Evolutionary conservation across 2,888 invertebrate species (phyloP).

Genomic region (Ethmia dodecea): DNA sequence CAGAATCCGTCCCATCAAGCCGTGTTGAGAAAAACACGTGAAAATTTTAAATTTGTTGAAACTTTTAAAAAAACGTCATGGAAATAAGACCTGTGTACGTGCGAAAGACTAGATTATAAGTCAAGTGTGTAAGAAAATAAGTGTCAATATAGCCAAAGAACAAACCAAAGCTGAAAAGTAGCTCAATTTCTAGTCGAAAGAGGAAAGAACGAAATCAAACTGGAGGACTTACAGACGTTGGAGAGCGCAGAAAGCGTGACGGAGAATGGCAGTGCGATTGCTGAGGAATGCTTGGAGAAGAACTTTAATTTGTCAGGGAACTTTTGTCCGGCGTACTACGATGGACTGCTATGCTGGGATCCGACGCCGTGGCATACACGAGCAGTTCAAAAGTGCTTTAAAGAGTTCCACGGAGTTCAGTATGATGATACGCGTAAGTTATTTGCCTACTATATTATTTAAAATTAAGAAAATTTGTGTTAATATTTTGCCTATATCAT

Average conservation of each 20-base stretch:
- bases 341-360: slow-evolving; percentile 91
- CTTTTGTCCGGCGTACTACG: slow-evolving; percentile 83
- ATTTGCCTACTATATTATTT: background rate
- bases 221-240: slow-evolving; percentile 69
- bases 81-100: slow-evolving; percentile 31
- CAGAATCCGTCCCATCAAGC: slow-evolving; percentile 47
- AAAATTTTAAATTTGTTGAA: slow-evolving; percentile 34
- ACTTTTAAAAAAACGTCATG: slow-evolving; percentile 23
- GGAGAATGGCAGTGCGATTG: slow-evolving; percentile 52
- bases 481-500: background rate
- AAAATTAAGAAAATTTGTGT: no score
- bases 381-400: slow-evolving; percentile 87
- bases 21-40: slow-evolving; percentile 44
- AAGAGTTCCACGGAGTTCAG: slow-evolving; percentile 85
- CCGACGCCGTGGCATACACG: slow-evolving; percentile 82
- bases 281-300: slow-evolving; percentile 51
- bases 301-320: slow-evolving; percentile 40
- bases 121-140: slow-evolving; percentile 13
- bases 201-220: slow-evolving; percentile 45
- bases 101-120: slow-evolving; percentile 22
- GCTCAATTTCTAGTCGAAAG: slow-evolving; percentile 35
- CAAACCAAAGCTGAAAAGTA: slow-evolving; percentile 27
- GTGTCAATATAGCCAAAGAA: slow-evolving; percentile 38
- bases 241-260: slow-evolving; percentile 49
- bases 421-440: slow-evolving; percentile 92